Evolutionary conservation across 64 coral and sea anemone genomes (phyloP).

Genomic region (Astreopora myriophthalma): DNA sequence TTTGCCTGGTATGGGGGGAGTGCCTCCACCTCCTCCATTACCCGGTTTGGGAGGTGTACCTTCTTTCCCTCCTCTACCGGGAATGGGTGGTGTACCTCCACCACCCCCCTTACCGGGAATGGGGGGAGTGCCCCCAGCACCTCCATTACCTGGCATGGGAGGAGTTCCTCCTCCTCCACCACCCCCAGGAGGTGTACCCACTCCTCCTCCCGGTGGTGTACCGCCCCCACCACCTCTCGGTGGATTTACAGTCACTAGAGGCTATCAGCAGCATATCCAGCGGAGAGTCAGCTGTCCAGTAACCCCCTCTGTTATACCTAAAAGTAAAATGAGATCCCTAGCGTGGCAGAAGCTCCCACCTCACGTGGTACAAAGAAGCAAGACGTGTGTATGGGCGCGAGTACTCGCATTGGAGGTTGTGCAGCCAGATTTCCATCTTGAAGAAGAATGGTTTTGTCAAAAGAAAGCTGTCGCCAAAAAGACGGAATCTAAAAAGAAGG

Average conservation of each 20-base stretch:
- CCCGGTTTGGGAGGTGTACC: conserved; percentile 57
- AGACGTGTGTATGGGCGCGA: conserved; percentile 80
- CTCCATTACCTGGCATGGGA: conserved; percentile 16
- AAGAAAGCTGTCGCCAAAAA: conserved; percentile 79
- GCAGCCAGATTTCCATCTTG: conserved; percentile 86
- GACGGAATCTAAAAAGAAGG: conserved; percentile 84
- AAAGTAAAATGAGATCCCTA: conserved; percentile 89
- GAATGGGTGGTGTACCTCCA: conserved; percentile 38
- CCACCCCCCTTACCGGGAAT: conserved; percentile 58
- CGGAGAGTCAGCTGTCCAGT: conserved; percentile 46
- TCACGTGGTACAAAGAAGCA: conserved; percentile 82
- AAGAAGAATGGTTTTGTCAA: conserved; percentile 97
- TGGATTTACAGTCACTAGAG: conserved; percentile 26
- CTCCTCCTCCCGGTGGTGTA: conserved; percentile 54
- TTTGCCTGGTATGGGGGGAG: conserved; percentile 59
- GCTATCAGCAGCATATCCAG: conserved; percentile 14
- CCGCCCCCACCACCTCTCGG: conserved; percentile 66
- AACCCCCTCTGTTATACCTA: conserved; percentile 68
- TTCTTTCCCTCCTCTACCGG: conserved; percentile 61
- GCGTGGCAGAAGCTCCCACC: conserved; percentile 94
- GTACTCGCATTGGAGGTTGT: conserved; percentile 67
- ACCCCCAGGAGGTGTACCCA: conserved; percentile 47
- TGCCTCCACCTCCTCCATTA: conserved; percentile 70
- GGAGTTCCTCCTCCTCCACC: conserved; percentile 40
- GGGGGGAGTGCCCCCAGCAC: conserved; percentile 46